Evolutionary conservation across 2,113 vertebrate species (phyloP), one percentile per base, ranked within the genome.

Genomic region (Nibea albiflora): DNA sequence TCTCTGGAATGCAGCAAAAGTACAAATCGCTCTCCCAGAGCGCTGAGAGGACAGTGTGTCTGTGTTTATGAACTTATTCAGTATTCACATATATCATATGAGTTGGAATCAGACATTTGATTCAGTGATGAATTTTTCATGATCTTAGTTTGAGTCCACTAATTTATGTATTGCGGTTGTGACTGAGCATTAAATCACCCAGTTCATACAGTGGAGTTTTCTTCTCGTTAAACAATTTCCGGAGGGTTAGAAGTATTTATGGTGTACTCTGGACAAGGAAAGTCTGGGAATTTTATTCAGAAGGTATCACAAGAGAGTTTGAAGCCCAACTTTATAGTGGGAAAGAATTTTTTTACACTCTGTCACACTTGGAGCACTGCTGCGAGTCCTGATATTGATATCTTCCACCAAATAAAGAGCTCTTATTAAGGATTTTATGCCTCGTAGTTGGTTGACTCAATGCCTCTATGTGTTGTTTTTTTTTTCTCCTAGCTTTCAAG

Each of bases 401-500:
- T 58, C 20, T 72, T 14, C 17, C 5, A 22, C 52, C 42, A 60
- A 58, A 84, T 58, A 22, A 46, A 53, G 4, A 24, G 0, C 2
- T n/a, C 12, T 17, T 5, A 24, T 3, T 53, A 26, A 5, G 5
- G 11, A 4, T 15, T 28, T 20, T 74, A 15, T 62, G 8, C 79
- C 28, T 57, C n/a, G 54, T 4, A 52, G 39, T 39, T 67, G 28
- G 17, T 22, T 64, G 19, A 76, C 22, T 44, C 42, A 12, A n/a
- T 58, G 42, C 35, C 8, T 82, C 6, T 24, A 1, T 61, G 10
- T 61, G 7, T 1, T 53, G 7, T 1, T 53, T 53, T 42, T 24
- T n/a, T 17, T 28, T 73, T 8, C 35, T 39, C 35, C 16, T 84
- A 99, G 98, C 93, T 78, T 93, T 98, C 92, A 98, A 96, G 88